Evolutionary conservation across 2,113 vertebrate species (phyloP), one percentile per base, ranked within the genome.

Genomic region (Cephalopholis sonnerati): DNA sequence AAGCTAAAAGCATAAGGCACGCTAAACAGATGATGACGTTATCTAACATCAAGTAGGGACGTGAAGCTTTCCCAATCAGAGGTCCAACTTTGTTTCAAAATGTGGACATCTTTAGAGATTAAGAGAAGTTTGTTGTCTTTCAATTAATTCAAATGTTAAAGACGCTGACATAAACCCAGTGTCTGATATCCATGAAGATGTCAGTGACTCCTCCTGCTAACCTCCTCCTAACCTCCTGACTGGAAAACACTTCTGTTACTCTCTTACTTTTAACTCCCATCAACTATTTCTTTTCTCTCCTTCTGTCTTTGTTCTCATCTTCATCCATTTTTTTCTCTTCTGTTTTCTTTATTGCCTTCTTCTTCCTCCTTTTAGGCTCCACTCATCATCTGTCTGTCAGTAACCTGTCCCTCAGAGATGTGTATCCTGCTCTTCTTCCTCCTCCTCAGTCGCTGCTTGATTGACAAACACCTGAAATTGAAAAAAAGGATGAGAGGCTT

Each of bases 341-440:
- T 46, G 0, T 27, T 69, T 64, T 53, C 63, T 58, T 16, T 18
- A 36, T 16, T 18, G 24, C 46, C 5, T 2, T 18, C 16, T 18
- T 20, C 75, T 39, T 59, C 76, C 27, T 32, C 66, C 9, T 48
- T 79, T 22, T 0, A 2, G 22, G 12, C 24, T 82, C 59, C 55
- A 44, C 39, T 44, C 46, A 54, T 80, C 11, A 63, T 69, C 62
- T 24, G 59, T 72, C 77, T 53, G 20, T 48, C 22, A 74, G 80
- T n/a, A 36, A 46, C n/a, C 65, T 8, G 25, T 58, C 63, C 70
- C 80, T 95, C 97, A 99, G 93, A 99, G 98, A 89, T 99, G 98
- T 0, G 98, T 99, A 86, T 99, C 98, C 92, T 99, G 98, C 93
- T 99, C 98, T 87, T 99, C 98, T 46, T 93, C 93, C 3, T 96